phyloP scores from a whole-genome alignment of 2,888 invertebrate species.

The Prostheceraeus crozeri region DNA sequence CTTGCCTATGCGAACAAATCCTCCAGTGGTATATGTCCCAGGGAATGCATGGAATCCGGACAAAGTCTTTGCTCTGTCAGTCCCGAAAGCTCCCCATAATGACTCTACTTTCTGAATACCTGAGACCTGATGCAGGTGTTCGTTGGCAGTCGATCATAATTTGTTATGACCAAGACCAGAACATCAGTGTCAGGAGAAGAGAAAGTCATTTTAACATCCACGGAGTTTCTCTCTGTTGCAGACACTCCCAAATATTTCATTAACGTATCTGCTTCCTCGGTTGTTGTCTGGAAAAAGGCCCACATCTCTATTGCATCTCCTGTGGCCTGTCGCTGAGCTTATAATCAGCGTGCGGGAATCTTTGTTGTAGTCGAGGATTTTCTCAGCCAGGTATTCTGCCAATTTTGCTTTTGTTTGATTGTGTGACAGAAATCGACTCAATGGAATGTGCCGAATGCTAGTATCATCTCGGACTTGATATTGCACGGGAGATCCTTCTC shows the following conservation, averaged over 20 bases:
- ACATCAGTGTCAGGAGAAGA: conserved; percentile 25
- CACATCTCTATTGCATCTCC: conserved; percentile 30
- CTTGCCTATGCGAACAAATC: conserved; percentile 36
- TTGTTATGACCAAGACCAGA: conserved; percentile 24
- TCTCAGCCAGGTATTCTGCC: conserved; percentile 35
- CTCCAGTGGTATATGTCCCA: conserved; percentile 33
- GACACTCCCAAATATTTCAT: conserved; percentile 13
- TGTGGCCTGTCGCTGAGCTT: conserved; percentile 32
- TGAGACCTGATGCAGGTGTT: conserved; percentile 1
- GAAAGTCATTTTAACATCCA: conserved; percentile 7
- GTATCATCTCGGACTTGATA: conserved; percentile 37
- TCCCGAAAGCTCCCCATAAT: conserved; percentile 14
- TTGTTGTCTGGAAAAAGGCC: conserved; percentile 19
- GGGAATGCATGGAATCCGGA: conserved; percentile 27
- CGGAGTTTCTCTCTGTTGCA: conserved; percentile 28
- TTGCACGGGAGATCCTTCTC: conserved; percentile 28
- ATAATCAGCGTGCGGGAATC: conserved; percentile 29
- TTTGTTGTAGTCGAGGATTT: conserved; percentile 36
- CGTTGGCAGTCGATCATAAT: conserved; percentile 8
- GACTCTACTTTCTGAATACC: background rate
- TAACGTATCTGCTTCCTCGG: conserved; percentile 26
- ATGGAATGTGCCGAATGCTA: conserved; percentile 33
- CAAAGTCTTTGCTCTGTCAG: conserved; percentile 19
- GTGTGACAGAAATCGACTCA: conserved; percentile 38
- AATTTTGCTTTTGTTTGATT: conserved; percentile 36